phyloP scores from a whole-genome alignment of 2,797 vertebrate genomes.

The Coilia nasus region DNA sequence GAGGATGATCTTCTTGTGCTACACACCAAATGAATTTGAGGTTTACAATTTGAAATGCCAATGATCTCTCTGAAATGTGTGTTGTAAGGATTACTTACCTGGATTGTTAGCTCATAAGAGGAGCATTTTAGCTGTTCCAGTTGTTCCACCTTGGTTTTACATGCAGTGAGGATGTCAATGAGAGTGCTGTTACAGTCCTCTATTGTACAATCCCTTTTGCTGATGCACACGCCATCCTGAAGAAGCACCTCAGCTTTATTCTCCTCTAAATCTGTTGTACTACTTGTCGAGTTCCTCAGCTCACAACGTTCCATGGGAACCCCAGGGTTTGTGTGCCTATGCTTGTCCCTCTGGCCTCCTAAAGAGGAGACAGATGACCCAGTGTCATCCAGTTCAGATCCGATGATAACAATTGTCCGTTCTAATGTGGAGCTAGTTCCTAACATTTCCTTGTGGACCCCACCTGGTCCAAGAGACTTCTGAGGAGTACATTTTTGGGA shows the following conservation, averaged over 20 bases:
- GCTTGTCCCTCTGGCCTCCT: constrained; percentile 25
- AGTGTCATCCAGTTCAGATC: not conserved
- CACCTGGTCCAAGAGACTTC: constrained; percentile 11
- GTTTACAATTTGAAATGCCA: too few relatives aligned
- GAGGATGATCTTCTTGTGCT: not conserved
- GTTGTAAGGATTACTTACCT: constrained; percentile 52
- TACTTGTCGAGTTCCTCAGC: constrained; percentile 32
- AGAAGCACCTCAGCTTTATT: not conserved
- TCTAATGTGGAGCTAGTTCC: not conserved
- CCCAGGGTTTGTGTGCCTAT: constrained; percentile 27
- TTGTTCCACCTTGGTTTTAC: constrained; percentile 60
- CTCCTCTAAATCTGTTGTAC: not conserved
- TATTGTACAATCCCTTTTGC: constrained; percentile 10
- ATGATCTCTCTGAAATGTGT: not conserved
- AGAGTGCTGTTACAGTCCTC: constrained; percentile 40
- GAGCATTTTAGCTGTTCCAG: constrained; percentile 56
- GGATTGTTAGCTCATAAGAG: constrained; percentile 50
- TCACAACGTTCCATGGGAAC: not conserved
- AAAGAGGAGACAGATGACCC: constrained; percentile 27
- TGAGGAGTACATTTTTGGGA: not conserved
- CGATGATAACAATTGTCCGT: not conserved
- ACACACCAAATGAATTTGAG: too few relatives aligned
- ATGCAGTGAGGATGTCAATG: constrained; percentile 56
- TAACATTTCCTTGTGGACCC: not conserved
- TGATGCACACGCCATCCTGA: constrained; percentile 33